Percentiles rank a stretch among this genome's conserved stretches.
Conservation (phyloP, 2,888 invertebrate genomes). For the Drosophila rubida region DNA sequence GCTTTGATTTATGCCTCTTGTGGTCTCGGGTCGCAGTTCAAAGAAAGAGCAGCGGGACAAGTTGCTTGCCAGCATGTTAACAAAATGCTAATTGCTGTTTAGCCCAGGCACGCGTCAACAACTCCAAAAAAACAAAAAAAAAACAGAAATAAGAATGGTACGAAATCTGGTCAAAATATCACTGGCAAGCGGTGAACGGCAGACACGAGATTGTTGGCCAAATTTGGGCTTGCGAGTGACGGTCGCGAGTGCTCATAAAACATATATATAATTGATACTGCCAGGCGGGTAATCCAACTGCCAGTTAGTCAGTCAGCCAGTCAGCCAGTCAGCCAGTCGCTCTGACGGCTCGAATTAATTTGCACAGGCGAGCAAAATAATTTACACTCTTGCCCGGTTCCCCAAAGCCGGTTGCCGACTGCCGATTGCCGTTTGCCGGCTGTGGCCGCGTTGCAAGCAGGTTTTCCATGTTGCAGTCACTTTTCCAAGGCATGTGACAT, state of each 20-base stretch:
- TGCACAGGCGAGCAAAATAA: slow-evolving; percentile 73
- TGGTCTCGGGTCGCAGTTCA: slow-evolving; percentile 71
- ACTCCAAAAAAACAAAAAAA: slow-evolving; percentile 3
- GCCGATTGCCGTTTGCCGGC: slow-evolving; percentile 40
- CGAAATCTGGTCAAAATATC: slow-evolving; percentile 70
- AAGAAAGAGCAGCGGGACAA: not conserved
- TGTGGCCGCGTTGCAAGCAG: slow-evolving; percentile 33
- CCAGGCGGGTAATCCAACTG: slow-evolving; percentile 44
- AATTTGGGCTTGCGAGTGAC: slow-evolving; percentile 66
- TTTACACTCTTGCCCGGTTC: slow-evolving; percentile 58
- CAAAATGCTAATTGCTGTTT: slow-evolving; percentile 68
- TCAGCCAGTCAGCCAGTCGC: not conserved
- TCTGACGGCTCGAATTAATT: slow-evolving; percentile 68
- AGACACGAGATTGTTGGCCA: slow-evolving; percentile 71
- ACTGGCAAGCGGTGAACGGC: slow-evolving; percentile 47
- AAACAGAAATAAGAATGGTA: slow-evolving; percentile 27
- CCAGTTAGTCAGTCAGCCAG: slow-evolving; percentile 2
- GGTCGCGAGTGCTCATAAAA: slow-evolving; percentile 60
- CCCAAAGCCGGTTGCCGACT: slow-evolving; percentile 41
- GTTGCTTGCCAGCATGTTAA: slow-evolving; percentile 39
- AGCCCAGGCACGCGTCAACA: slow-evolving; percentile 61
- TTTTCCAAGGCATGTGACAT: slow-evolving; percentile 67
- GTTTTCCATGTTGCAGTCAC: slow-evolving; percentile 51
- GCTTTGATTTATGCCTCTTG: slow-evolving; percentile 64
- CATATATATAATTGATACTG: slow-evolving; percentile 62